Percentiles rank a stretch among this genome's conserved stretches.
These are phyloP conservation scores for Streptopelia turtur DNA, from an alignment of 2,797 vertebrate genomes.

Conservation along the genomic window DNA sequence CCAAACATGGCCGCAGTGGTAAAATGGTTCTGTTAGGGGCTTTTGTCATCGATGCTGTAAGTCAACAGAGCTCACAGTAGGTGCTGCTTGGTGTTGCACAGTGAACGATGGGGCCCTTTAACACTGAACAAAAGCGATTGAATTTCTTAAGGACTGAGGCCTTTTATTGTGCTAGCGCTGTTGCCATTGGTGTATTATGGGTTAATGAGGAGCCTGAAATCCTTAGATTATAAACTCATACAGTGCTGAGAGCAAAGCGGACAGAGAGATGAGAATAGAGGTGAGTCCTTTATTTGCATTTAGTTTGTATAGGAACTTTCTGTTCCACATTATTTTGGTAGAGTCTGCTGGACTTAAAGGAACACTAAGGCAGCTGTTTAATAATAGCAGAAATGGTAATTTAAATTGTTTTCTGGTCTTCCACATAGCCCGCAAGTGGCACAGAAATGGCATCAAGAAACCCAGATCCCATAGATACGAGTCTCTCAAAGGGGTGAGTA, in stretches of 20 bases:
- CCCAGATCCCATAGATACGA: constrained; percentile 89
- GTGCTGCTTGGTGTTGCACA: not conserved
- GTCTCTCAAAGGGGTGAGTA: constrained; percentile 93
- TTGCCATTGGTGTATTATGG: accelerated
- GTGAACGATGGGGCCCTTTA: accelerated
- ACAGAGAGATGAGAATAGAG: not conserved
- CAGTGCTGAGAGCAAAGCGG: accelerated
- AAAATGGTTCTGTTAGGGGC: accelerated
- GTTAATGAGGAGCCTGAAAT: not conserved
- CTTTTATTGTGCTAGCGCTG: accelerated
- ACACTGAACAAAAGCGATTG: accelerated
- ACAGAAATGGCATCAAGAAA: constrained; percentile 98
- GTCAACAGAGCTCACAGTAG: accelerated
- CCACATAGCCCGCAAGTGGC: constrained; percentile 90
- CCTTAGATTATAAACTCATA: accelerated
- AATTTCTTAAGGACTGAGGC: not conserved
- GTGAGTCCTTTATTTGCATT: accelerated
- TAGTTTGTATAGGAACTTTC: not conserved
- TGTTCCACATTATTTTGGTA: accelerated
- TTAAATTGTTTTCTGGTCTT: not conserved
- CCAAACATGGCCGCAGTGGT: accelerated
- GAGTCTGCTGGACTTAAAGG: not conserved
- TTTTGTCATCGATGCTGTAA: not conserved
- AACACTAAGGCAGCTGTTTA: not conserved
- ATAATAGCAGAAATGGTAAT: not conserved